Evolutionary conservation across 2,113 vertebrate species (phyloP).

Genomic region (Glaucomys volans): DNA sequence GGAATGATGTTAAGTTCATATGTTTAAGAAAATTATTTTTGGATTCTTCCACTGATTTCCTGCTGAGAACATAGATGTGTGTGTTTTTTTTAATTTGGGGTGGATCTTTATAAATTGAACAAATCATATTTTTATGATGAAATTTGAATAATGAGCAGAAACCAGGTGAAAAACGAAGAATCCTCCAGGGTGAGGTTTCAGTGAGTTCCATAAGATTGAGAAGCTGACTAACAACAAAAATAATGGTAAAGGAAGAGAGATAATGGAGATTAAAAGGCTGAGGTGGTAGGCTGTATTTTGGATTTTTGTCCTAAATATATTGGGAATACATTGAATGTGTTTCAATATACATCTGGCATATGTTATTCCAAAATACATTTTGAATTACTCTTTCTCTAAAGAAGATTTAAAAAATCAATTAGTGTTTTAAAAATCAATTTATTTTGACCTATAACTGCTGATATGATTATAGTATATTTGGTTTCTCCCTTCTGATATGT

Average conservation of each 20-base stretch:
- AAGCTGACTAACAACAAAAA: not conserved
- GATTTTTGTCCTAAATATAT: constrained; percentile 20
- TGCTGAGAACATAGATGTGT: not conserved
- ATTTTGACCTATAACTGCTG: constrained; percentile 10
- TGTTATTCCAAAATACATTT: constrained; percentile 31
- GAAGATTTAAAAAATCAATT: not conserved
- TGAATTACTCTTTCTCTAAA: constrained; percentile 48
- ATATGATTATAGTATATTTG: constrained; percentile 1
- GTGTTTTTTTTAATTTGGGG: constrained; percentile 11
- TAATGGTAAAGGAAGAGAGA: not conserved
- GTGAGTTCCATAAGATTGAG: not conserved
- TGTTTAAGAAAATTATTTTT: constrained; percentile 53
- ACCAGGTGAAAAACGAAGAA: not conserved
- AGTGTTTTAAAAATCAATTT: constrained; percentile 26
- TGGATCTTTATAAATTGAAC: not conserved
- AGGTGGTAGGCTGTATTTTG: not conserved
- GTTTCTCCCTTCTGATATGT: not conserved
- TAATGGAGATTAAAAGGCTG: not conserved
- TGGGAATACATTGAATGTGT: not conserved
- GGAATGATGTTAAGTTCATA: not conserved
- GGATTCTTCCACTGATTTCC: constrained; percentile 11
- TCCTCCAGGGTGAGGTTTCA: not conserved
- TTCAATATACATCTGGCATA: not conserved
- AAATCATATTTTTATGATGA: constrained; percentile 42
- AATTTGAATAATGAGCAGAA: constrained; percentile 27